Conservation (phyloP, 2,888 invertebrate species). For the Orthosia cruda region DNA sequence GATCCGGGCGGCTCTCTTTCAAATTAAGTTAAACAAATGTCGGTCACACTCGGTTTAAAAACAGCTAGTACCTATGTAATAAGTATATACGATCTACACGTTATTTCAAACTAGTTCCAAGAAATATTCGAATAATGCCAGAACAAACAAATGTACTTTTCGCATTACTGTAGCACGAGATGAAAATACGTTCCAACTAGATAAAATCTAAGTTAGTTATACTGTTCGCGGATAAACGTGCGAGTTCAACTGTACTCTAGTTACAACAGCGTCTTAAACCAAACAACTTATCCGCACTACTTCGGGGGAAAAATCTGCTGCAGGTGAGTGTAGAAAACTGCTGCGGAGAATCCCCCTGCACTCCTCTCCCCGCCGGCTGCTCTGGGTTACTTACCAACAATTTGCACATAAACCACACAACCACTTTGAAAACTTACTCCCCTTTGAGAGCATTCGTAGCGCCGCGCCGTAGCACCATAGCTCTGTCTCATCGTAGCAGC, state of each 20-base stretch:
- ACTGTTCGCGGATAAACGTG: slow-evolving; percentile 18
- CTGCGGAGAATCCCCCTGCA: neutral
- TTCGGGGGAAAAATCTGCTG: slow-evolving; percentile 26
- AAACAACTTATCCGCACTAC: slow-evolving; percentile 9
- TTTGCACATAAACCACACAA: slow-evolving; percentile 34
- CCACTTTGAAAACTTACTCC: slow-evolving; percentile 47
- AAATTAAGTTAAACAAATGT: too few relatives aligned
- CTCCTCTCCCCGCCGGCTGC: neutral
- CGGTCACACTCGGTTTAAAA: neutral
- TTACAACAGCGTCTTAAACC: slow-evolving; percentile 31
- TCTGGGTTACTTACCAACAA: slow-evolving; percentile 31
- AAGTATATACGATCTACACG: neutral
- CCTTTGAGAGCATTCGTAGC: slow-evolving; percentile 41
- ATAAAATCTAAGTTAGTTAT: slow-evolving; percentile 26
- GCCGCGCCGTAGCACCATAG: slow-evolving; percentile 6
- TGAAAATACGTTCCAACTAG: slow-evolving; percentile 14
- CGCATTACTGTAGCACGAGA: slow-evolving; percentile 7
- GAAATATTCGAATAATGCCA: slow-evolving; percentile 29
- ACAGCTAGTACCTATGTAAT: neutral
- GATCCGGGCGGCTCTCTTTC: too few relatives aligned
- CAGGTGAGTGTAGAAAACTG: slow-evolving; percentile 34
- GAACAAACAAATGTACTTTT: slow-evolving; percentile 29
- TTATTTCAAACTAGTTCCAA: slow-evolving; percentile 20
- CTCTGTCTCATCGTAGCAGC: slow-evolving; percentile 13
- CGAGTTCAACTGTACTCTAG: slow-evolving; percentile 26